Evolutionary conservation across 2,113 vertebrate species (phyloP).

Genomic region (Helogale parvula): DNA sequence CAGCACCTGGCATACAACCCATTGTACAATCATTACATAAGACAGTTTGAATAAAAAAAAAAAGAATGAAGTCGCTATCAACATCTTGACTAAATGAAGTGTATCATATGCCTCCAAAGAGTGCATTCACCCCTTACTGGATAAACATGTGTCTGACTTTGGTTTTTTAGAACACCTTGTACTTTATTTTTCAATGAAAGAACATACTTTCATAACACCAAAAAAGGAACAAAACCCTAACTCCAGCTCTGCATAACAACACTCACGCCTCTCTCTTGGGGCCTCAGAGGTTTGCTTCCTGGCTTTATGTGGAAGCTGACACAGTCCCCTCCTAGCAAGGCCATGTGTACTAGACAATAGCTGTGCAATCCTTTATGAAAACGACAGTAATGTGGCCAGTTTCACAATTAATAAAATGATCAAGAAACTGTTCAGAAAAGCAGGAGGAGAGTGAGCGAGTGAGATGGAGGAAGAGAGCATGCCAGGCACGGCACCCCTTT

Average conservation of each 20-base stretch:
- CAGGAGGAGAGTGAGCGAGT: not conserved
- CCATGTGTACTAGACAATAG: not conserved
- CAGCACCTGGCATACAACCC: not conserved
- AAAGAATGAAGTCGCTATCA: not conserved
- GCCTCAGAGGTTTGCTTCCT: not conserved
- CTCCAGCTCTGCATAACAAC: not conserved
- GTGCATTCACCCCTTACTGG: not conserved
- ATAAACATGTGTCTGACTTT: not conserved
- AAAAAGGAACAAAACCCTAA: not conserved
- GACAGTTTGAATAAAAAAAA: too few relatives aligned
- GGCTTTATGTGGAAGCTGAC: not conserved
- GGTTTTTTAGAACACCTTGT: not conserved
- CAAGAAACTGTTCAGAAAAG: not conserved
- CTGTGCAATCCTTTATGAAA: not conserved
- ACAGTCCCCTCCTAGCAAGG: not conserved
- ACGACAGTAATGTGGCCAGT: not conserved
- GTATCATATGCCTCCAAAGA: not conserved
- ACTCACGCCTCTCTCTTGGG: not conserved
- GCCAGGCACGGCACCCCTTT: fast-evolving
- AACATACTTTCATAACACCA: not conserved
- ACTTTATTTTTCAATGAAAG: not conserved
- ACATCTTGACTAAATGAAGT: not conserved
- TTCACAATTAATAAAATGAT: not conserved
- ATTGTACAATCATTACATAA: not conserved
- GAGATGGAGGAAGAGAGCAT: not conserved